Evolutionary conservation across 2,888 invertebrate species (phyloP), one percentile per base, ranked within the genome.

Genomic region (Calliopum simillimum): DNA sequence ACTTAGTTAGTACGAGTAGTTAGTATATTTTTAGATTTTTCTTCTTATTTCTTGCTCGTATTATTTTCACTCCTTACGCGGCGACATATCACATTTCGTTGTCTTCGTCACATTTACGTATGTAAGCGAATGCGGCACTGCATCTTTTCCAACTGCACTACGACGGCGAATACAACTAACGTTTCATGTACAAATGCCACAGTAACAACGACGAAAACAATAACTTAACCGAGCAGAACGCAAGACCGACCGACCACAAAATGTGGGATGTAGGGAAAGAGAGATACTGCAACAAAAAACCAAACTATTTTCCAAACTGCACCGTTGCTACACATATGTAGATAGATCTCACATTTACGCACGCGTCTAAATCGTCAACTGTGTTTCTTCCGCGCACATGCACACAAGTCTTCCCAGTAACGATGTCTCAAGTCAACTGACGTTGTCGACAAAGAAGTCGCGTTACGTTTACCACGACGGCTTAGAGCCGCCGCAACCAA

Each of bases 1-100:
- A 33, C 8, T 33, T 33, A n/a, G n/a, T n/a, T n/a, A n/a, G 33
- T 33, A 33, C 33, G 33, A 33, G 33, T n/a, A n/a, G n/a, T n/a
- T n/a, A n/a, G n/a, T 33, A 33, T 33, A 33, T 33, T 33, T 33
- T 33, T 33, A 33, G 56, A n/a, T 19, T 63, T 63, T 46, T 43
- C 8, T 16, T 13, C 33, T 58, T 41, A n/a, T 14, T 33, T 4
- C 12, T 58, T n/a, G 21, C 33, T 25, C 4, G 13, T 51, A 33
- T 49, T 19, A 51, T 63, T 51, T 64, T 64, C 64, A 65, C 65
- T 65, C n/a, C 55, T 53, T 55, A 65, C 55, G 44, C 65, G n/a
- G 3, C 21, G n/a, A 13, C 44, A n/a, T 43, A 55, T 43, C 53
- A 56, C 46, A 21, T 66, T 56, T 66, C 55, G 56, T 16, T 33